Conservation (phyloP, 1,140 invertebrate species). For the Panulirus ornatus region DNA sequence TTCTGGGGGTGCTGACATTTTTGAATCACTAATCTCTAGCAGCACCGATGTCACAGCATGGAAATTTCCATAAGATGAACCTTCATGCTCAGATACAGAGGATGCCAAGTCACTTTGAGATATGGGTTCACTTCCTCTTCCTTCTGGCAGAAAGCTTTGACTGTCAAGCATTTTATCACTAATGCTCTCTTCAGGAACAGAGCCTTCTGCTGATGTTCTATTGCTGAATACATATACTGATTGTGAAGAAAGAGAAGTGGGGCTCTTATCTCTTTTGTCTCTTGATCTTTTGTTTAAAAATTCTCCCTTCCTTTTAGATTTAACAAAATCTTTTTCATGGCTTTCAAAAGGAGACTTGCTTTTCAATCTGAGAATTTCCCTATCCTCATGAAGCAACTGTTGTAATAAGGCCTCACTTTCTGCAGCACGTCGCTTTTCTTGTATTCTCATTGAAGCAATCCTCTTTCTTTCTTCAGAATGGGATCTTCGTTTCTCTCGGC, state of each 20-base stretch:
- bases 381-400: conserved; percentile 42
- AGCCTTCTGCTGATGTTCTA: conserved; percentile 26
- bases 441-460: conserved; percentile 37
- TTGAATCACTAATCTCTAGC: conserved; percentile 24
- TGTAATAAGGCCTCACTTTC: conserved; percentile 47
- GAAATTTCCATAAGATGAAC: background rate
- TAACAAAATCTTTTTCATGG: conserved; percentile 41
- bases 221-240: background rate
- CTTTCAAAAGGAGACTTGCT: conserved; percentile 39
- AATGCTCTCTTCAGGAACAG: conserved; percentile 50
- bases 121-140: conserved; percentile 42
- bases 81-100: conserved; percentile 65
- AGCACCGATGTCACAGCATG: conserved; percentile 3
- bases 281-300: conserved; percentile 31
- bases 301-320: conserved; percentile 60
- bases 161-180: conserved; percentile 45
- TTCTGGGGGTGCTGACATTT: background rate
- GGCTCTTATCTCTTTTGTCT: conserved; percentile 61
- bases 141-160: conserved; percentile 62
- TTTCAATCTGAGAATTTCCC: conserved; percentile 39
- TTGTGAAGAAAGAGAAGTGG: background rate
- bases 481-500: conserved; percentile 57
- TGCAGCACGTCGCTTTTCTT: conserved; percentile 55
- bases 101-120: conserved; percentile 56
- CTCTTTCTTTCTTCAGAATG: conserved; percentile 60